phyloP scores from a whole-genome alignment of 2,888 invertebrate species.

The Ectropis crepuscularia region DNA sequence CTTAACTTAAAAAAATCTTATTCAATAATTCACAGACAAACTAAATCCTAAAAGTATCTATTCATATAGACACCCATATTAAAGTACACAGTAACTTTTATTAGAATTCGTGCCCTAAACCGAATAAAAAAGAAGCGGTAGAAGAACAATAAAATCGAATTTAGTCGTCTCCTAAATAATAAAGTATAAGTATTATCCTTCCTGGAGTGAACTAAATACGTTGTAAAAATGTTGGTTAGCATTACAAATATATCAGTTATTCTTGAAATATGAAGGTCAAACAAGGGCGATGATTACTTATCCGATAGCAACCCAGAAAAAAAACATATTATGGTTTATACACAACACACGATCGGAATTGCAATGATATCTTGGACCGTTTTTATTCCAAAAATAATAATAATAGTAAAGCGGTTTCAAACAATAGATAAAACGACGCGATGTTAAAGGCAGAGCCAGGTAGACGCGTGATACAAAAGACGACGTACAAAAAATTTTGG shows the following conservation, averaged over 20 bases:
- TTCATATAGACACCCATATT: no score
- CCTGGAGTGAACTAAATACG: constrained; percentile 8
- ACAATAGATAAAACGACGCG: constrained; percentile 46
- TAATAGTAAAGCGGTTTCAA: constrained; percentile 15
- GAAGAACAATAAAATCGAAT: no score
- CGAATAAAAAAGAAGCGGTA: no score
- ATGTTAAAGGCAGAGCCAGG: constrained; percentile 40
- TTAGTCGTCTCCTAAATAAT: no score
- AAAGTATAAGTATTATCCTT: constrained; percentile 11
- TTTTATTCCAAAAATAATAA: constrained; percentile 10
- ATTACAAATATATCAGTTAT: constrained; percentile 14
- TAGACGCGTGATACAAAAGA: constrained; percentile 37
- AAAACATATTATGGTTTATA: constrained; percentile 11
- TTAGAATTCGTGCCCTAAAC: no score
- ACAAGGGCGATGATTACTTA: constrained; percentile 22
- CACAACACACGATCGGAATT: not conserved
- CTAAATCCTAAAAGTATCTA: no score
- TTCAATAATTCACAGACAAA: no score
- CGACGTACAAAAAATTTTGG: constrained; percentile 41
- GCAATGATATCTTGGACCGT: constrained; percentile 1
- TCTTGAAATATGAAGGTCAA: constrained; percentile 30
- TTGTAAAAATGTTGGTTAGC: constrained; percentile 7
- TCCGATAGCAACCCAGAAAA: constrained; percentile 18
- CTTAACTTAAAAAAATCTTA: no score
- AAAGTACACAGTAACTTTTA: no score